These are phyloP conservation scores for Phallusia fumigata DNA, from an alignment of 23 tunicate genomes.

Conservation along the genomic window DNA sequence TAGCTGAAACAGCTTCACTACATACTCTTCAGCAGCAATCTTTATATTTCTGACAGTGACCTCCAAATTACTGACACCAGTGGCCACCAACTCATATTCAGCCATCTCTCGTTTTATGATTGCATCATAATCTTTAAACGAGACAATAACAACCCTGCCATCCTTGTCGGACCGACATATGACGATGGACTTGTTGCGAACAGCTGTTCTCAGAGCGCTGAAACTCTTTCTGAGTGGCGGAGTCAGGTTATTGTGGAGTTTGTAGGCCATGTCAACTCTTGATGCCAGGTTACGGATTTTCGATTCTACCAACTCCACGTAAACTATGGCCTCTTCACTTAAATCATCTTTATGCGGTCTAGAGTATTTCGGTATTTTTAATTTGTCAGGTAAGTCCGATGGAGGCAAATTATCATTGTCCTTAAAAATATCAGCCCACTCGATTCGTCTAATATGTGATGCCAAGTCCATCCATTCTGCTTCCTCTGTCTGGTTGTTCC, in stretches of 20 bases:
- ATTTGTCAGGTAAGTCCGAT: not conserved
- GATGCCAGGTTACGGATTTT: not conserved
- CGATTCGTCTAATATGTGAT: not conserved
- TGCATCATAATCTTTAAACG: not conserved
- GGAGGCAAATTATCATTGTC: not conserved
- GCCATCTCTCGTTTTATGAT: not conserved
- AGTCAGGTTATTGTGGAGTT: not conserved
- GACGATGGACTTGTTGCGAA: not conserved
- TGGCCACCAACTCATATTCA: not conserved
- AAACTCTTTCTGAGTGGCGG: not conserved
- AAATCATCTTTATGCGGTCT: not conserved
- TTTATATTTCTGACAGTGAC: not conserved
- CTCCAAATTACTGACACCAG: not conserved
- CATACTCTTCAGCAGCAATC: not conserved
- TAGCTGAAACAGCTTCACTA: not conserved
- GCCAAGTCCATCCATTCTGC: not conserved
- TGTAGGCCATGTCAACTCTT: not conserved
- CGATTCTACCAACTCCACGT: not conserved
- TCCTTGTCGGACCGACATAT: not conserved
- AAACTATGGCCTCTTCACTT: not conserved
- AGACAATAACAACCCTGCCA: not conserved
- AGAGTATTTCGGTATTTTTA: not conserved
- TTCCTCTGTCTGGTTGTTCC: not conserved
- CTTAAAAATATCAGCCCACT: not conserved
- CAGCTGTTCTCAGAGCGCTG: not conserved